phyloP scores from a whole-genome alignment of 2,888 invertebrate genomes.

The Drymonia ruficornis region DNA sequence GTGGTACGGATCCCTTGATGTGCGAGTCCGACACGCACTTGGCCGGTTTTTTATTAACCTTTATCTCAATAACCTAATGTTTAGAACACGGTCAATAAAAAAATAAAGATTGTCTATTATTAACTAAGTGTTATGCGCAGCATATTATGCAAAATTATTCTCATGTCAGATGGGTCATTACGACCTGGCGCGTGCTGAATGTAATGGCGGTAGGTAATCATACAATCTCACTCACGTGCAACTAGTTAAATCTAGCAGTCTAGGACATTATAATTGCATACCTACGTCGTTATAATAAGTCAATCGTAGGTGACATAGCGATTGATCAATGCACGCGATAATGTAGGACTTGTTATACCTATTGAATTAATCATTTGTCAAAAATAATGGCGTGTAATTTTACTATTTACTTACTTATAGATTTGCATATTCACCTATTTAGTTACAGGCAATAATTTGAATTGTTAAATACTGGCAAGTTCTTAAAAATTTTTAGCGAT shows the following conservation, averaged over 20 bases:
- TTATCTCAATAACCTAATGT: too few species aligned
- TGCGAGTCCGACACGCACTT: too few species aligned
- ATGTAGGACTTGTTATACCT: not conserved
- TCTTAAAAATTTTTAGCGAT: not conserved
- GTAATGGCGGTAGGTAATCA: not conserved
- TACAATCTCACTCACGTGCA: not conserved
- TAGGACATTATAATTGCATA: not conserved
- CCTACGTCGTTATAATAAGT: conserved; percentile 1
- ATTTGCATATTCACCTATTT: too few species aligned
- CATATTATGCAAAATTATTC: conserved; percentile 4
- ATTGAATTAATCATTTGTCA: not conserved
- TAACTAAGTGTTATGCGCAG: not conserved
- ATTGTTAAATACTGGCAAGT: not conserved
- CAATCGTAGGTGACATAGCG: not conserved
- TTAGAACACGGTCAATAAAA: too few species aligned
- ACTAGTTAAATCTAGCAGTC: not conserved
- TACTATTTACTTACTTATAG: too few species aligned
- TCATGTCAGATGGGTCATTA: conserved; percentile 4
- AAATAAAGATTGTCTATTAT: not conserved
- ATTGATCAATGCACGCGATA: not conserved
- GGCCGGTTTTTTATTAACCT: too few species aligned
- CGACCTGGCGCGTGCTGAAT: not conserved
- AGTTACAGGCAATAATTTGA: too few species aligned
- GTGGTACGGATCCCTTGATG: too few species aligned
- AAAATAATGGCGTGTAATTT: too few species aligned